phyloP scores from a whole-genome alignment of 2,797 vertebrate species.

The Ataeniobius toweri region DNA sequence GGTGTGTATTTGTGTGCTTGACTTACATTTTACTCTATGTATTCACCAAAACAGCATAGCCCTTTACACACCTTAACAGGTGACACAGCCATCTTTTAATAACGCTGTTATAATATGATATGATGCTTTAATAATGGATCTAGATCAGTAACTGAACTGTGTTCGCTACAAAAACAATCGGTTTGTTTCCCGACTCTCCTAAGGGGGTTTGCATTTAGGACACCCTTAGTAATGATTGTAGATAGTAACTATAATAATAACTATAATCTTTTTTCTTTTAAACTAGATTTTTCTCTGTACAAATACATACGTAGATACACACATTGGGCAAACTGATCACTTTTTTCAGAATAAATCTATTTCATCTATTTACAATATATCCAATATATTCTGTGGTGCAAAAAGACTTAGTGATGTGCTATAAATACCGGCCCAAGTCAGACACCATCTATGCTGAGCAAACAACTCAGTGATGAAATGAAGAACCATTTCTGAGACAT shows the following conservation, averaged over 20 bases:
- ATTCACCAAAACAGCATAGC: conserved; percentile 74
- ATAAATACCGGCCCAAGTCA: conserved; percentile 57
- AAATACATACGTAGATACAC: conserved; percentile 77
- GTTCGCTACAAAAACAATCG: conserved; percentile 72
- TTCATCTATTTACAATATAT: conserved; percentile 78
- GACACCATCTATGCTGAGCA: conserved; percentile 46
- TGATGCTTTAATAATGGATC: conserved; percentile 59
- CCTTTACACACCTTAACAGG: conserved; percentile 71
- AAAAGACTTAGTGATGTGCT: conserved; percentile 65
- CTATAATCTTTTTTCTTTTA: conserved; percentile 73
- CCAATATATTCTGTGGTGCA: conserved; percentile 77
- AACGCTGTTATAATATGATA: conserved; percentile 58
- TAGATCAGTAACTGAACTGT: conserved; percentile 67
- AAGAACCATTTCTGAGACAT: conserved; percentile 49
- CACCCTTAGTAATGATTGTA: conserved; percentile 63
- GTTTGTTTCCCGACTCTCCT: conserved; percentile 62
- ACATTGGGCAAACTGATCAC: conserved; percentile 72
- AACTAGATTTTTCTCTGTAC: conserved; percentile 82
- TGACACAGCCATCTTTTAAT: conserved; percentile 66
- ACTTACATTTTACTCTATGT: conserved; percentile 47
- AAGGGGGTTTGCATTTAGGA: conserved; percentile 63
- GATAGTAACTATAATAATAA: conserved; percentile 70
- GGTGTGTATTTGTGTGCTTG: conserved; percentile 19
- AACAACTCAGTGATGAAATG: conserved; percentile 46
- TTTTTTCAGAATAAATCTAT: conserved; percentile 76